phyloP scores from a whole-genome alignment of 2,797 vertebrate genomes.

The Aselliscus stoliczkanus region DNA sequence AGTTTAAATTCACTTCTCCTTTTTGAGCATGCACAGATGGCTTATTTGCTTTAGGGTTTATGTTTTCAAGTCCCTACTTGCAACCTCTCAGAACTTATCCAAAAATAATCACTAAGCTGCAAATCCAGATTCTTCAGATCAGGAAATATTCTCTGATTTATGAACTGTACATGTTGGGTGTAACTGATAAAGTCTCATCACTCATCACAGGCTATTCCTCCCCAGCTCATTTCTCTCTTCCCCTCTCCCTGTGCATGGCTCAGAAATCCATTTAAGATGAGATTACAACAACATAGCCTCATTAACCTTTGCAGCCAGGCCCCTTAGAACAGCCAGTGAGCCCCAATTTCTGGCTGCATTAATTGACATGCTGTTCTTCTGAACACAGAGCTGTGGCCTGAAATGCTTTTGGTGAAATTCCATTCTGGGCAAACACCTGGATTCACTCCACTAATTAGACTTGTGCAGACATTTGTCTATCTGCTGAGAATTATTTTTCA shows the following conservation, averaged over 20 bases:
- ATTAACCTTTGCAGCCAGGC: conserved; percentile 52
- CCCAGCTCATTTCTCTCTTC: background rate
- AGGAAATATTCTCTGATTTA: conserved; percentile 53
- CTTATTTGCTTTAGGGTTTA: background rate
- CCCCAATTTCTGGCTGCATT: background rate
- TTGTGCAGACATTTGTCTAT: conserved; percentile 11
- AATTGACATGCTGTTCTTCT: background rate
- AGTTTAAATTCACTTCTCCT: background rate
- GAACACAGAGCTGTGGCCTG: background rate
- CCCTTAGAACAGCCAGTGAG: background rate
- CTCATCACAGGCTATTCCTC: background rate
- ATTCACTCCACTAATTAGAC: background rate
- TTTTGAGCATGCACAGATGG: background rate
- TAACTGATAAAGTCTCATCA: conserved; percentile 8
- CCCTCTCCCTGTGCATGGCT: background rate
- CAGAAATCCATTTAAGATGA: conserved; percentile 68
- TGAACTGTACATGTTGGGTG: background rate
- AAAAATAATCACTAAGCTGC: conserved; percentile 31
- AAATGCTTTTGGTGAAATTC: conserved; percentile 39
- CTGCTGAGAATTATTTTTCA: conserved; percentile 38
- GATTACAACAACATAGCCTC: conserved; percentile 69
- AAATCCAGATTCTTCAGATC: conserved; percentile 9
- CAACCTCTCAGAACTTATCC: background rate
- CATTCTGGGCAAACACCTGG: conserved; percentile 44
- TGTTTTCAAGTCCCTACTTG: background rate